phyloP scores from a whole-genome alignment of 1,140 invertebrate species.

The Pristionchus pacificus region DNA sequence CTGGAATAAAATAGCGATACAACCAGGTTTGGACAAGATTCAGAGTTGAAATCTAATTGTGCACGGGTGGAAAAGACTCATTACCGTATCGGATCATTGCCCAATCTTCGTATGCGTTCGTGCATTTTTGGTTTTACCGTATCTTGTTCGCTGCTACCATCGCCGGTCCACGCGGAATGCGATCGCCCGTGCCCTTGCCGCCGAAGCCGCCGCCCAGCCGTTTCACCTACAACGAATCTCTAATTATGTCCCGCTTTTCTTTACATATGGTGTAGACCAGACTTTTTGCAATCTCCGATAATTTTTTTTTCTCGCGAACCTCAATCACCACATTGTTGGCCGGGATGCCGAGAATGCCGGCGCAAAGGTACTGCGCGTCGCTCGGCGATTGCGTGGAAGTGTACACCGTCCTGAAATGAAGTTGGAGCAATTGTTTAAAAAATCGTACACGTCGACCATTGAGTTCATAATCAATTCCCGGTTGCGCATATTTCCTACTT shows the following conservation, averaged over 20 bases:
- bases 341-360: constrained; percentile 20
- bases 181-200: constrained; percentile 15
- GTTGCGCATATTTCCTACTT: not conserved
- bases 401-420: constrained; percentile 24
- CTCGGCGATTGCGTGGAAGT: constrained; percentile 30
- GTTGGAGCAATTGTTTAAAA: not conserved
- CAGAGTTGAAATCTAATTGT: no score
- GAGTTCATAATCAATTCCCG: not conserved
- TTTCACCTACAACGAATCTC: constrained; percentile 13
- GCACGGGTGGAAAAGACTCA: constrained; percentile 20
- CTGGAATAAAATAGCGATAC: not conserved
- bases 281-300: not conserved
- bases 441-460: not conserved
- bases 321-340: constrained; percentile 37
- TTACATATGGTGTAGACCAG: no score
- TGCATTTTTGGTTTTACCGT: no score
- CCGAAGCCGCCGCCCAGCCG: constrained; percentile 37
- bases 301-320: constrained; percentile 1
- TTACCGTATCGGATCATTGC: no score
- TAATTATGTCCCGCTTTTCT: not conserved
- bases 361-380: constrained; percentile 18
- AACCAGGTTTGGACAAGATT: no score
- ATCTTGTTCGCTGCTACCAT: constrained; percentile 23
- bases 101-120: no score
- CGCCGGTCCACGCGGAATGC: not conserved